These are phyloP conservation scores for Herpetotheres cachinnans DNA, from an alignment of 2,113 vertebrate genomes.

Conservation along the genomic window DNA sequence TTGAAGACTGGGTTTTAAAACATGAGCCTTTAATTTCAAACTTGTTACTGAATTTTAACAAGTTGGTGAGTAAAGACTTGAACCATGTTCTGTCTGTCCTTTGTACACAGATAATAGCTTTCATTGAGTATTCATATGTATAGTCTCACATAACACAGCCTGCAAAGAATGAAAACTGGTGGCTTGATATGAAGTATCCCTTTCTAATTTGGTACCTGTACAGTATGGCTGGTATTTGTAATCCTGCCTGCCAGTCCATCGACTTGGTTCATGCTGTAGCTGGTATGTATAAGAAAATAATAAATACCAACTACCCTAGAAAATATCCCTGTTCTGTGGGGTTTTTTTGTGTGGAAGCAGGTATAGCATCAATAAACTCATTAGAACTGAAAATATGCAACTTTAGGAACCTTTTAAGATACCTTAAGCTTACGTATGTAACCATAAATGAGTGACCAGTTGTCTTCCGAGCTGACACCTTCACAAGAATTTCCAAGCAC, in stretches of 20 bases:
- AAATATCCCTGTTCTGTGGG: not conserved
- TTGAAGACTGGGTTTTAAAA: not conserved
- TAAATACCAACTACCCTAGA: not conserved
- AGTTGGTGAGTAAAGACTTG: not conserved
- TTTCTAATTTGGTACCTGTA: not conserved
- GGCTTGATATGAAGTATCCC: not conserved
- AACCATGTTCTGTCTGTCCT: not conserved
- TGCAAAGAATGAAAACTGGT: not conserved
- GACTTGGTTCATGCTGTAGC: not conserved
- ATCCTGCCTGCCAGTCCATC: not conserved
- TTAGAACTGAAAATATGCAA: not conserved
- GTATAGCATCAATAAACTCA: not conserved
- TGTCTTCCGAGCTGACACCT: not conserved
- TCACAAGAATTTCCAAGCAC: not conserved
- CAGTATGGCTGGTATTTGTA: not conserved
- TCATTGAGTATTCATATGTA: not conserved
- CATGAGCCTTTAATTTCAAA: not conserved
- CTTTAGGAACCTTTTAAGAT: not conserved
- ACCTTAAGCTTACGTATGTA: not conserved
- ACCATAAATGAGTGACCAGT: not conserved
- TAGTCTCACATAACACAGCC: not conserved
- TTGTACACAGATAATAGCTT: not conserved
- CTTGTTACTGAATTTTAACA: not conserved
- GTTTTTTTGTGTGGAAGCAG: not conserved
- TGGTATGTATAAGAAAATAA: not conserved